These are phyloP conservation scores for Lycocerus yunnanus DNA, from an alignment of 2,888 invertebrate genomes.

Conservation along the genomic window DNA sequence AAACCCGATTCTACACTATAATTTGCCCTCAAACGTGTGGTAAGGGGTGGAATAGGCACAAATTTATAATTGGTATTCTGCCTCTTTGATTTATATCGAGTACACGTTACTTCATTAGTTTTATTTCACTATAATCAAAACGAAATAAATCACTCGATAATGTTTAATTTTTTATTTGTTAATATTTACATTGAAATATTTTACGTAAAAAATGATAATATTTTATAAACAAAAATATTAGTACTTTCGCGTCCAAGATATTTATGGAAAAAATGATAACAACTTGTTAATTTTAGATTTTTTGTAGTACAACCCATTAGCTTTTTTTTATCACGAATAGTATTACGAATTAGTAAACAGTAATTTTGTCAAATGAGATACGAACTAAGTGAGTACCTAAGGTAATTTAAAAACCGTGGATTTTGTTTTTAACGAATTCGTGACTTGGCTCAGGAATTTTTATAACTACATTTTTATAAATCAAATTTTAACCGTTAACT, in stretches of 20 bases:
- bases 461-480: background rate
- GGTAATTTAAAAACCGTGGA: background rate
- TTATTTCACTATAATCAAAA: background rate
- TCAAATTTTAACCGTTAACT: background rate
- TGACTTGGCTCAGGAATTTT: background rate
- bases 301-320: background rate
- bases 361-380: background rate
- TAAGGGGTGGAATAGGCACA: constrained; percentile 11
- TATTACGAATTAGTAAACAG: background rate
- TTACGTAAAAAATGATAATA: background rate
- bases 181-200: background rate
- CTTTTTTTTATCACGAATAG: background rate
- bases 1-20: constrained; percentile 6
- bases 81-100: background rate
- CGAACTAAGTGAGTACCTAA: background rate
- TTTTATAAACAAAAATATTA: background rate
- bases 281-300: background rate
- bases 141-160: background rate
- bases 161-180: background rate
- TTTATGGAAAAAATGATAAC: background rate
- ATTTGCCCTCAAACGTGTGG: constrained; percentile 14
- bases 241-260: background rate
- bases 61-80: background rate
- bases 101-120: background rate
- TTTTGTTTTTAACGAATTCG: background rate